Conservation (phyloP, 92 coral and sea anemone species). For the Paramuricea clavata region DNA sequence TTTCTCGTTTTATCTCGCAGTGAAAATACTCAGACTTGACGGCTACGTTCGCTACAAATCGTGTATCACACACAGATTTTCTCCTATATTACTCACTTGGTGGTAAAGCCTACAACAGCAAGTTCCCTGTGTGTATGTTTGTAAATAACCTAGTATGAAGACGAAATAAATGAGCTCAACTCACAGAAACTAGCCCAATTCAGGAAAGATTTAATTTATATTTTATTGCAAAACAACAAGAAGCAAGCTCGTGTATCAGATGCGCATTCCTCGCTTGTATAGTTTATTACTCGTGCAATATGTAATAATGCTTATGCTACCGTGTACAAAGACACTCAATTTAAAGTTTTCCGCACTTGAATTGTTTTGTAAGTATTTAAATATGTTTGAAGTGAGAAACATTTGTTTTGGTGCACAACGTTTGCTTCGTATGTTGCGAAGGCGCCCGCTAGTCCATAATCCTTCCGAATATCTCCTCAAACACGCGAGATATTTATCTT, state of each 20-base stretch:
- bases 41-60: background rate
- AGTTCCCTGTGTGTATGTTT: conserved; percentile 55
- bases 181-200: conserved; percentile 16
- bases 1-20: background rate
- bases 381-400: conserved; percentile 25
- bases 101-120: conserved; percentile 58
- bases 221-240: conserved; percentile 20
- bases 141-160: conserved; percentile 56
- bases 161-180: conserved; percentile 43
- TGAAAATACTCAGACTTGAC: background rate
- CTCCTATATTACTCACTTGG: conserved; percentile 45
- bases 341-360: conserved; percentile 31
- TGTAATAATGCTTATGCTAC: conserved; percentile 35
- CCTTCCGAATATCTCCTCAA: conserved; percentile 51
- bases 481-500: conserved; percentile 42
- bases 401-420: conserved; percentile 13
- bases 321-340: conserved; percentile 20
- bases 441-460: conserved; percentile 51
- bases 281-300: conserved; percentile 22
- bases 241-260: background rate
- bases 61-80: conserved; percentile 10
- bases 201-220: conserved; percentile 1
- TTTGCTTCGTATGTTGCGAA: conserved; percentile 41
- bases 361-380: conserved; percentile 36
- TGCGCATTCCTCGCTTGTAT: conserved; percentile 35